Evolutionary conservation across 2,113 vertebrate species (phyloP).

Genomic region (Ameiurus melas): DNA sequence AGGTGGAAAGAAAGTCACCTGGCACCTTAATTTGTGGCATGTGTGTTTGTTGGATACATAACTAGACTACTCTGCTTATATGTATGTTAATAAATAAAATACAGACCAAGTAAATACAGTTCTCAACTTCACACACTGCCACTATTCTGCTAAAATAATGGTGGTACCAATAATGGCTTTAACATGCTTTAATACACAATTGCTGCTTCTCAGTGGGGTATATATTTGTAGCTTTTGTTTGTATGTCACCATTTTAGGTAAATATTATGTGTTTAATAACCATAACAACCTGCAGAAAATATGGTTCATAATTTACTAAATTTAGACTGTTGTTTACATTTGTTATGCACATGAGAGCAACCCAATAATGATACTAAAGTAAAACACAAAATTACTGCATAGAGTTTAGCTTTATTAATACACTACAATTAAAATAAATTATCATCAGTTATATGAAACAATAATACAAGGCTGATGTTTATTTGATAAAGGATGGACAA

Average conservation of each 20-base stretch:
- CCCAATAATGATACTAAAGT: neutral
- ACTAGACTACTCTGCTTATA: neutral
- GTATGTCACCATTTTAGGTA: neutral
- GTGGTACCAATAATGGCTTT: neutral
- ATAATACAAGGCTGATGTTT: neutral
- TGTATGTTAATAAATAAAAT: neutral
- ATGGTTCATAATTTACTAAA: neutral
- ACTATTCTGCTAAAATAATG: neutral
- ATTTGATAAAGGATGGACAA: neutral
- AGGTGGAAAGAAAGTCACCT: neutral
- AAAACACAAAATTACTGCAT: neutral
- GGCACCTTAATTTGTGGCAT: neutral
- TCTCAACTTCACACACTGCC: neutral
- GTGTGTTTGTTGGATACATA: neutral
- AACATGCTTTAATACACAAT: neutral
- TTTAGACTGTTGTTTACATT: neutral
- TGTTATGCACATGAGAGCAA: neutral
- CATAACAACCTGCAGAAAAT: neutral
- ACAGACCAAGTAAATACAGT: neutral
- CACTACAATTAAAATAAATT: neutral
- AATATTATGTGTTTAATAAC: neutral
- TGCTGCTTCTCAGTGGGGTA: neutral
- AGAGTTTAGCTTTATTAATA: neutral
- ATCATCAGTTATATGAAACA: neutral
- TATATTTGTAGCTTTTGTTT: neutral